Conservation (phyloP, 1,140 invertebrate species). For the Tetramorium simillimum region DNA sequence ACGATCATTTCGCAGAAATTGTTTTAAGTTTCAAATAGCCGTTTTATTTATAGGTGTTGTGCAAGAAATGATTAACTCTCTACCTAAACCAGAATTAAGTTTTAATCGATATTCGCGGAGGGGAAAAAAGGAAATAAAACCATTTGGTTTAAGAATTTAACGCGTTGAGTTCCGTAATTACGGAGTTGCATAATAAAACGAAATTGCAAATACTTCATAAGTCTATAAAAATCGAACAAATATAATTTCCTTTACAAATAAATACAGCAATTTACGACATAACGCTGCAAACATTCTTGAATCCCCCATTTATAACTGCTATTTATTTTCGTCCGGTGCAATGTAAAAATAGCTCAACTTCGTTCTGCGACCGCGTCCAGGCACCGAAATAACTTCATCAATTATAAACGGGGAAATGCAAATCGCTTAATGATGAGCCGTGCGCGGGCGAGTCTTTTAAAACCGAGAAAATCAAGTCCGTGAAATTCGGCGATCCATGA, state of each 20-base stretch:
- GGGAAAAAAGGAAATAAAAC: background rate
- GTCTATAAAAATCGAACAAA: background rate
- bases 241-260: background rate
- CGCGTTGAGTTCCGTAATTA: background rate
- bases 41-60: background rate
- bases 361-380: constrained; percentile 2
- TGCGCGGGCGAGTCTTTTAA: constrained; percentile 9
- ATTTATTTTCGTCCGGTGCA: background rate
- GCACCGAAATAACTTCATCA: constrained; percentile 29
- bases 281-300: background rate
- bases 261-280: background rate
- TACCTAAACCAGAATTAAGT: background rate
- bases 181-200: background rate
- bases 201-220: constrained; percentile 1
- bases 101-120: background rate
- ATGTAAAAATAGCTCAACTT: background rate
- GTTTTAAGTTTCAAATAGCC: background rate
- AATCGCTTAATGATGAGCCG: constrained; percentile 40
- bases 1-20: background rate
- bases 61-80: background rate
- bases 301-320: background rate
- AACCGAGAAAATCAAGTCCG: constrained; percentile 54
- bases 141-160: background rate
- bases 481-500: constrained; percentile 82
- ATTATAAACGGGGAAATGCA: constrained; percentile 31